These are phyloP conservation scores for Sakesphorus luctuosus DNA, from an alignment of 2,113 vertebrate species.

Conservation along the genomic window DNA sequence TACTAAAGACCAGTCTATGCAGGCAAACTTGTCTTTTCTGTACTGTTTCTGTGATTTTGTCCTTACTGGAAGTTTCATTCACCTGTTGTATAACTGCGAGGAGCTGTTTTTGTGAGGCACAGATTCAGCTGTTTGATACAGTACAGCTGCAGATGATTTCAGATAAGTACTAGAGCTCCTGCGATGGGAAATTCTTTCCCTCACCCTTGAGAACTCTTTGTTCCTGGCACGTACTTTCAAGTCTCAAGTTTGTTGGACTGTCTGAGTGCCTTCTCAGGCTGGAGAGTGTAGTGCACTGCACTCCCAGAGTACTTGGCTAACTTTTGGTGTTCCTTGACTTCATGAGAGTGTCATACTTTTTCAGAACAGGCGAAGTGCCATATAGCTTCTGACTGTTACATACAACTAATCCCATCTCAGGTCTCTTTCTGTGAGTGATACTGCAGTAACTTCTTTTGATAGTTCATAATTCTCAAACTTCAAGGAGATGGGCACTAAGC, in stretches of 20 bases:
- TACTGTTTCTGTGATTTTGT: background rate
- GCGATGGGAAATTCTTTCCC: background rate
- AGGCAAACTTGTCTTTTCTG: background rate
- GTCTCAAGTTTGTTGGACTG: accelerated
- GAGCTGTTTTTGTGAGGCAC: background rate
- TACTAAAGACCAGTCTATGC: background rate
- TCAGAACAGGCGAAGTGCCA: background rate
- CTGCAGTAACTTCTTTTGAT: background rate
- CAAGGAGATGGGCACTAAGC: background rate
- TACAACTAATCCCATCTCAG: background rate
- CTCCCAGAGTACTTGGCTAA: background rate
- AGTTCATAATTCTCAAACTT: background rate
- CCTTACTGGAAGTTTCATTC: background rate
- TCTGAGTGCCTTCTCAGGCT: background rate
- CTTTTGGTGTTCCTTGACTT: background rate
- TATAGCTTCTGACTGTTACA: background rate
- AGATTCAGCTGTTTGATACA: background rate
- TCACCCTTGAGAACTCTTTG: background rate
- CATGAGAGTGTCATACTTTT: background rate
- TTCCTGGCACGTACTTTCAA: background rate
- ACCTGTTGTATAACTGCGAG: background rate
- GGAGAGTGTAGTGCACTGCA: background rate
- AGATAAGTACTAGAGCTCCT: background rate
- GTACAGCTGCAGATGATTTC: background rate
- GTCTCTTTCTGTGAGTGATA: background rate